phyloP scores from a whole-genome alignment of 2,888 invertebrate genomes.

The Rutpela maculata region DNA sequence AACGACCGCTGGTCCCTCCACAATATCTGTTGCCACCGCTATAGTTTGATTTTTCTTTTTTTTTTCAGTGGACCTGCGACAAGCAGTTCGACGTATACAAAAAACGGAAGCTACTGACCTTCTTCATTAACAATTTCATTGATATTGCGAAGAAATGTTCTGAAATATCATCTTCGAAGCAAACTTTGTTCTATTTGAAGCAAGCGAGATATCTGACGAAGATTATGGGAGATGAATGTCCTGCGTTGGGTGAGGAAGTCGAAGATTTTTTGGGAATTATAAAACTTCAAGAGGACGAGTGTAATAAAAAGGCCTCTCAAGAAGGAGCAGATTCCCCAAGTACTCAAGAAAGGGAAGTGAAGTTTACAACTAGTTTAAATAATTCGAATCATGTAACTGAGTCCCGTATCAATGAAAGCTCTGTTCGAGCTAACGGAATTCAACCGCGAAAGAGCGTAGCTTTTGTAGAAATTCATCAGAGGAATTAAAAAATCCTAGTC shows the following conservation, averaged over 20 bases:
- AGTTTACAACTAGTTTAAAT: background rate
- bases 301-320: slow-evolving; percentile 17
- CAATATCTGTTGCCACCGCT: too few species aligned
- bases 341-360: slow-evolving; percentile 1
- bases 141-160: slow-evolving; percentile 82
- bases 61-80: slow-evolving; percentile 69
- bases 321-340: background rate
- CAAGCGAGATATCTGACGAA: slow-evolving; percentile 82
- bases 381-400: slow-evolving; percentile 6
- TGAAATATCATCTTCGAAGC: slow-evolving; percentile 78
- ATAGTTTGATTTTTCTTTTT: too few species aligned
- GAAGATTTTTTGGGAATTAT: slow-evolving; percentile 77
- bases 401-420: background rate
- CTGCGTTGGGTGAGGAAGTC: slow-evolving; percentile 76
- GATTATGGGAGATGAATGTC: slow-evolving; percentile 77
- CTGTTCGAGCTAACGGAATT: slow-evolving; percentile 9
- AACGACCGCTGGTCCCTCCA: too few species aligned
- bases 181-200: slow-evolving; percentile 82
- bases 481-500: background rate
- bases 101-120: slow-evolving; percentile 80
- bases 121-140: slow-evolving; percentile 84
- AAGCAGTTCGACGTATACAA: slow-evolving; percentile 77
- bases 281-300: slow-evolving; percentile 72
- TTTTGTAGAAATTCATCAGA: slow-evolving; percentile 38
- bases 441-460: slow-evolving; percentile 41